Evolutionary conservation across 1,140 invertebrate species (phyloP).

Genomic region (Zeugodacus cucurbitae): DNA sequence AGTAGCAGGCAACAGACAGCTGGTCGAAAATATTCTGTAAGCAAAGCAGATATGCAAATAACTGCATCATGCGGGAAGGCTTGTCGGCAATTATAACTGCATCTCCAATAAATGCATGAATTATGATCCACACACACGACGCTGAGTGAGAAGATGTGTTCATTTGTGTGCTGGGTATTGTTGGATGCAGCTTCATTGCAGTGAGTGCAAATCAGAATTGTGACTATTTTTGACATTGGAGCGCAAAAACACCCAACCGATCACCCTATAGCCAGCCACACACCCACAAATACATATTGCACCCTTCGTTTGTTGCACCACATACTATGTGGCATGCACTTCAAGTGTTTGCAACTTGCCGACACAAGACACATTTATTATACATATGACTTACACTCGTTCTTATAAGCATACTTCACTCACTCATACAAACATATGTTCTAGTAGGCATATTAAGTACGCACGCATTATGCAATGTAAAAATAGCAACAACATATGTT

Average conservation of each 20-base stretch:
- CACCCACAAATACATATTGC: background rate
- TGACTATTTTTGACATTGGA: background rate
- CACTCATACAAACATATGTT: background rate
- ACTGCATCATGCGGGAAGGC: background rate
- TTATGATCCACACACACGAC: background rate
- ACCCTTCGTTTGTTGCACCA: background rate
- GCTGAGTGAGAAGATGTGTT: background rate
- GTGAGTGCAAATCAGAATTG: background rate
- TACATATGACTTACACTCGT: background rate
- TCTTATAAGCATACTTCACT: background rate
- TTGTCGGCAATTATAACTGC: background rate
- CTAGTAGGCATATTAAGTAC: background rate
- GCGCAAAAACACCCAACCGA: background rate
- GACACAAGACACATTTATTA: background rate
- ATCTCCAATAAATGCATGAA: background rate
- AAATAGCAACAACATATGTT: conserved; percentile 35
- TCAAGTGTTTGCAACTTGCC: background rate
- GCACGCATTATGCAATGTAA: background rate
- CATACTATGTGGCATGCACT: background rate
- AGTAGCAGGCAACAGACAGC: background rate
- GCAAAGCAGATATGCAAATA: background rate
- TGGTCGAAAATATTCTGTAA: background rate
- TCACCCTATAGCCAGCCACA: background rate
- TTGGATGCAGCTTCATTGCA: background rate
- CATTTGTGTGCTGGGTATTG: background rate